Evolutionary conservation across 92 coral and sea anemone genomes (phyloP), one percentile per base, ranked within the genome.

Genomic region (Palythoa grandiflora): DNA sequence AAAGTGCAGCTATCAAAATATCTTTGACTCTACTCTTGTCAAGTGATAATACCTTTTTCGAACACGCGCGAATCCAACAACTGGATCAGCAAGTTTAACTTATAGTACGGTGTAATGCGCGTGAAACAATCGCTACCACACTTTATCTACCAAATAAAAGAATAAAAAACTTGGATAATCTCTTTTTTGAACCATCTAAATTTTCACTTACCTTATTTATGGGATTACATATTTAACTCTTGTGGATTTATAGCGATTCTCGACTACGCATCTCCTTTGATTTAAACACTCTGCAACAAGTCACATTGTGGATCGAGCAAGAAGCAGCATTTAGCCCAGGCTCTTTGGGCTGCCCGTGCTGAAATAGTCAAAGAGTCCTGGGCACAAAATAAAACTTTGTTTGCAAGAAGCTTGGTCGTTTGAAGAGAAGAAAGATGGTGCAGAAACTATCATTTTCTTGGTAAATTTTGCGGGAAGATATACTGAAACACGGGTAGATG

Each of bases 361-460:
- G 4, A 44, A 5, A 10, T 13, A 8, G 0, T 74, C 86, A 74
- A 65, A 74, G 1, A 20, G 17, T 47, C 86, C 75, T 66, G 38
- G 75, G 60, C 3, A 68, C 74, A 63, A 81, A 81, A 50, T 66
- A 66, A 81, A 80, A 21, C 44, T 66, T 81, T 79, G 86, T 81
- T 81, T 81, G 86, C 86, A 81, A 50, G 8, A 8, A 8, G 70
- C 86, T 81, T 47, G 86, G 75, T 59, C 72, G 40, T 11, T 65
- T 68, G 75, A 77, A 81, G 44, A 21, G 75, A 40, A 8, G 59
- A 79, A 52, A 21, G 65, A 79, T 39, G 84, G 21, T 68, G 61
- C 47, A 47, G 86, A 66, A 81, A 81, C 19, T 20, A 21, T 37
- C 75, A 81, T 47, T 20, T 44, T 47, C 47, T 66, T 44, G 86